phyloP scores from a whole-genome alignment of 2,113 vertebrate genomes.

The Meleagris gallopavo region DNA sequence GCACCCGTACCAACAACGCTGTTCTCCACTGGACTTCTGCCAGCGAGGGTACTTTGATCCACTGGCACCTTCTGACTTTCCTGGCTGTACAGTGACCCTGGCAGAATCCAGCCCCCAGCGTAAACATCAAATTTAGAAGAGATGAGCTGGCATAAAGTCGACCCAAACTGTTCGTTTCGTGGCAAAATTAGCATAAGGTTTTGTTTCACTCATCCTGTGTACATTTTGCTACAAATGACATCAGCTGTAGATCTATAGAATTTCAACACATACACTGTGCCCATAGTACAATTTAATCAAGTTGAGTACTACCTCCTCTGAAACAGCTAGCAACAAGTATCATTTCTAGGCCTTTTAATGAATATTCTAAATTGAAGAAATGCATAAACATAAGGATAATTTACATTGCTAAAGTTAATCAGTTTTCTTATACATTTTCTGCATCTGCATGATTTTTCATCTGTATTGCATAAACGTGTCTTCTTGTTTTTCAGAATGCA shows the following conservation, averaged over 20 bases:
- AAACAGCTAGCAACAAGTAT: constrained; percentile 46
- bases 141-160: neutral
- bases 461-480: constrained; percentile 51
- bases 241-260: neutral
- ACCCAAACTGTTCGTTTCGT: neutral
- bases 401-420: constrained; percentile 74
- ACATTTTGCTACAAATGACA: neutral
- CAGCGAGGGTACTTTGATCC: neutral
- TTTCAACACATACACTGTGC: neutral
- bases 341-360: constrained; percentile 61
- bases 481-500: constrained; percentile 29
- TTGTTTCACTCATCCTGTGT: neutral
- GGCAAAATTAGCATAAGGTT: neutral
- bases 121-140: neutral
- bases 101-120: neutral
- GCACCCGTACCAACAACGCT: neutral
- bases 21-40: accelerated
- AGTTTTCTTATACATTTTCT: constrained; percentile 68
- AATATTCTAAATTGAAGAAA: constrained; percentile 71
- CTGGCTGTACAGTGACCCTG: neutral
- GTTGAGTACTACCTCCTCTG: constrained; percentile 41
- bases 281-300: constrained; percentile 51
- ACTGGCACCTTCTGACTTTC: neutral
- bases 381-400: constrained; percentile 75
- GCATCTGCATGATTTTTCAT: constrained; percentile 69